These are phyloP conservation scores for Moxostoma hubbsi DNA, from an alignment of 2,797 vertebrate species.

Conservation along the genomic window DNA sequence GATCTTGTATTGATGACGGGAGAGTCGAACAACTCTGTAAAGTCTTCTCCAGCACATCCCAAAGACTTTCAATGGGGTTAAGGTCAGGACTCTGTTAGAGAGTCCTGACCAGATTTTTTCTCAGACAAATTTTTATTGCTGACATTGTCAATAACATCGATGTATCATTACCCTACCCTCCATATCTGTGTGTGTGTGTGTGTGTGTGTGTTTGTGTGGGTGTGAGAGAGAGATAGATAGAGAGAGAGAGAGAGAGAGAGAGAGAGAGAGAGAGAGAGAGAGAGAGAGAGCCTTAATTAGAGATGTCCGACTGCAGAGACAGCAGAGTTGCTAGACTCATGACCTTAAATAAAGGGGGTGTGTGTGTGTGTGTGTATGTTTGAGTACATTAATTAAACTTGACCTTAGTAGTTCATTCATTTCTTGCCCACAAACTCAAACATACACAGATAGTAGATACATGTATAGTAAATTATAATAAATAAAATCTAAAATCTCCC, in stretches of 20 bases:
- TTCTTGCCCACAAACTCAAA: neutral
- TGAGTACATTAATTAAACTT: neutral
- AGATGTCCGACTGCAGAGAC: slow-evolving; percentile 13
- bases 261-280: too few species aligned
- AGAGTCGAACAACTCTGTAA: too few species aligned
- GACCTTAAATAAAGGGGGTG: neutral
- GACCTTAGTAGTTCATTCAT: slow-evolving; percentile 9
- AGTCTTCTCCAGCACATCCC: too few species aligned
- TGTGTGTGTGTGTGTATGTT: neutral
- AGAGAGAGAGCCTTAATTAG: slow-evolving; percentile 27
- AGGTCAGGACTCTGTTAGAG: too few species aligned
- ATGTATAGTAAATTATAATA: neutral
- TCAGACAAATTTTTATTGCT: too few species aligned
- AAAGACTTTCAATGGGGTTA: too few species aligned
- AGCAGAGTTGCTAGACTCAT: neutral
- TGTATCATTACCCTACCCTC: too few species aligned
- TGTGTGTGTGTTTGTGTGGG: slow-evolving; percentile 10
- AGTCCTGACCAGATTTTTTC: too few species aligned
- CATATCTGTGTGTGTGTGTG: neutral
- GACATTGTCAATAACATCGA: too few species aligned
- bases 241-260: too few species aligned
- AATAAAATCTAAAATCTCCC: slow-evolving; percentile 1
- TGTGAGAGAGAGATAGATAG: too few species aligned
- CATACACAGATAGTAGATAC: neutral
- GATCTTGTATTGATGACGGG: too few species aligned